Evolutionary conservation across 30 jellyfish, hydroid and myxozoan species (phyloP).

Genomic region (Nemopilema nomurai): DNA sequence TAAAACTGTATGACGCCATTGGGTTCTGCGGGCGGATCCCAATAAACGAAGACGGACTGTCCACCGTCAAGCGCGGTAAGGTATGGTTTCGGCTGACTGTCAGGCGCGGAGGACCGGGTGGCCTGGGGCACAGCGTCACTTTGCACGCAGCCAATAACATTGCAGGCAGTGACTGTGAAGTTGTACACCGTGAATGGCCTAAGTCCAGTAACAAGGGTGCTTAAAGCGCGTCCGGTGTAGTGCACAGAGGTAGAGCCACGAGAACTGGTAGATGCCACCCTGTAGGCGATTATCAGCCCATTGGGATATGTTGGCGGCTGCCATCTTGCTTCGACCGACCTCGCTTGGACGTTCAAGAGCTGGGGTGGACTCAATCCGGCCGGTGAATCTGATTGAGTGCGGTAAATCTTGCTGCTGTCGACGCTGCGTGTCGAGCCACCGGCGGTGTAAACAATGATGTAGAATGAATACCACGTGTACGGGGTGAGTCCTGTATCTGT

Average conservation of each 20-base stretch:
- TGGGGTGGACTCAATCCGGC: constrained; percentile 73
- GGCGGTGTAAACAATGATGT: constrained; percentile 76
- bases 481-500: constrained; percentile 80
- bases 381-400: constrained; percentile 76
- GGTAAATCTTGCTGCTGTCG: constrained; percentile 75
- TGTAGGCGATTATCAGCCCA: constrained; percentile 68
- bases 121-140: constrained; percentile 48
- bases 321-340: constrained; percentile 91
- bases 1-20: constrained; percentile 90
- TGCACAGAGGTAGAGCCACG: constrained; percentile 13
- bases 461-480: constrained; percentile 66
- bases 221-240: constrained; percentile 59
- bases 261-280: constrained; percentile 53
- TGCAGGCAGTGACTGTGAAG: constrained; percentile 89
- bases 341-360: constrained; percentile 63
- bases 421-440: constrained; percentile 97
- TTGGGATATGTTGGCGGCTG: constrained; percentile 81
- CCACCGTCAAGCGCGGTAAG: constrained; percentile 81
- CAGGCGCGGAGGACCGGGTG: constrained; percentile 98
- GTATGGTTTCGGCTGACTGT: constrained; percentile 98
- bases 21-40: constrained; percentile 96
- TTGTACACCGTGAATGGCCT: constrained; percentile 86
- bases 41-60: constrained; percentile 64
- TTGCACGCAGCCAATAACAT: constrained; percentile 80
- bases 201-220: constrained; percentile 70